Evolutionary conservation across 2,888 invertebrate species (phyloP).

Genomic region (Aphodius granarius): DNA sequence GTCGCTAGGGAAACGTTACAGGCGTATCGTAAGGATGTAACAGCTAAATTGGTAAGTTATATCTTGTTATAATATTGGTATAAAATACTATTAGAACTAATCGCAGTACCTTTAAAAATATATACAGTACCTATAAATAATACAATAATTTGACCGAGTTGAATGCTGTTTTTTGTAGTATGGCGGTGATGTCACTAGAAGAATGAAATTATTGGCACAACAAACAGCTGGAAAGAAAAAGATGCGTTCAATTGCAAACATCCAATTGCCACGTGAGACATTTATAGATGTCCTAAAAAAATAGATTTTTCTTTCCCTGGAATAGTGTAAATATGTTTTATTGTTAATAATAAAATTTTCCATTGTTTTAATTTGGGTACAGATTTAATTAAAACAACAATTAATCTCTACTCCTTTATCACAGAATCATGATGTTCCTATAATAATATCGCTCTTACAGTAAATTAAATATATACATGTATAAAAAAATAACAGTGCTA

Average conservation of each 20-base stretch:
- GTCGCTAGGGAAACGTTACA: constrained; percentile 84
- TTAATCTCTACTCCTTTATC: background rate
- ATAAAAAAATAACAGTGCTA: background rate
- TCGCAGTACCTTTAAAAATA: no score
- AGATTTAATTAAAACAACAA: background rate
- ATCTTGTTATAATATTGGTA: no score
- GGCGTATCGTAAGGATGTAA: constrained; percentile 89
- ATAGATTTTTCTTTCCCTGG: constrained; percentile 47
- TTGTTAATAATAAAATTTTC: background rate
- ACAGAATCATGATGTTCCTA: background rate
- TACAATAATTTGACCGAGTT: background rate
- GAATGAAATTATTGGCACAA: constrained; percentile 83
- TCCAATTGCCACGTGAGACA: constrained; percentile 88
- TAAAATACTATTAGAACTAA: no score
- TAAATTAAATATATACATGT: background rate
- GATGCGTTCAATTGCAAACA: constrained; percentile 89
- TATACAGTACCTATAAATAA: no score
- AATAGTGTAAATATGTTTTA: background rate
- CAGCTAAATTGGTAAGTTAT: constrained; percentile 91
- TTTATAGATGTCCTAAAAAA: constrained; percentile 89
- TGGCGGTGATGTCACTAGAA: constrained; percentile 89
- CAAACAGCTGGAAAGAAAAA: constrained; percentile 94
- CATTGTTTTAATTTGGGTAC: background rate
- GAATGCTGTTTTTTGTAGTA: constrained; percentile 62
- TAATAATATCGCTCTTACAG: background rate